Conservation (phyloP, 1,140 invertebrate genomes). For the Halictus rubicundus region DNA sequence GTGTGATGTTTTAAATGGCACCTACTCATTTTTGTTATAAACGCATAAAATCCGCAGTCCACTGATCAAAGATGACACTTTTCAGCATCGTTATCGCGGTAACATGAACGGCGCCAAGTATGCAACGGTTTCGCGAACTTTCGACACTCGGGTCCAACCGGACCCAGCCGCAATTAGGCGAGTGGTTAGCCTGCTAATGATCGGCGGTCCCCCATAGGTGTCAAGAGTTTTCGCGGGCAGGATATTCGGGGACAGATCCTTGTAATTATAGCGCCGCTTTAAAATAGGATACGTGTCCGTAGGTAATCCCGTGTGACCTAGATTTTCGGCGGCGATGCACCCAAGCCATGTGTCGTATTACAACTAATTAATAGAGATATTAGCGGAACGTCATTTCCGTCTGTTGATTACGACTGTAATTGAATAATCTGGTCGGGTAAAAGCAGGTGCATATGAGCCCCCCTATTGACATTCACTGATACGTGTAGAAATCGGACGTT, state of each 20-base stretch:
- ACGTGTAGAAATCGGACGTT: background rate
- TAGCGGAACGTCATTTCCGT: conserved; percentile 21
- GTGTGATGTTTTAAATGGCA: no score
- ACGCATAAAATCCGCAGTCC: no score
- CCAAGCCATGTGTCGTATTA: background rate
- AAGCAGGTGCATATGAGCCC: no score
- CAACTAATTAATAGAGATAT: conserved; percentile 34
- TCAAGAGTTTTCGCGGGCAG: background rate
- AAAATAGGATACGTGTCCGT: conserved; percentile 16
- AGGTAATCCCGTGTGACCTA: conserved; percentile 20
- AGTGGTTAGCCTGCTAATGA: no score
- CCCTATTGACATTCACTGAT: background rate
- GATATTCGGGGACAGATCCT: background rate
- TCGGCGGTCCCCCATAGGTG: no score
- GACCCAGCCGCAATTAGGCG: no score
- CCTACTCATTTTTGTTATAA: no score
- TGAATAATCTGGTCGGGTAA: background rate
- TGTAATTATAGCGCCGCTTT: conserved; percentile 20
- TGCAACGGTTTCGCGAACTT: no score
- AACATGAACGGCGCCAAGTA: no score
- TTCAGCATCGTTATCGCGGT: no score
- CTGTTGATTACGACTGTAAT: conserved; percentile 20
- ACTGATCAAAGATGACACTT: no score
- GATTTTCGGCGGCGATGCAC: background rate
- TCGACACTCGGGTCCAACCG: background rate